A percentile compares a stretch with the other conserved stretches of the same genome.
These are phyloP conservation scores for Myodes glareolus DNA, from an alignment of 2,113 vertebrate species.

Conservation along the genomic window DNA sequence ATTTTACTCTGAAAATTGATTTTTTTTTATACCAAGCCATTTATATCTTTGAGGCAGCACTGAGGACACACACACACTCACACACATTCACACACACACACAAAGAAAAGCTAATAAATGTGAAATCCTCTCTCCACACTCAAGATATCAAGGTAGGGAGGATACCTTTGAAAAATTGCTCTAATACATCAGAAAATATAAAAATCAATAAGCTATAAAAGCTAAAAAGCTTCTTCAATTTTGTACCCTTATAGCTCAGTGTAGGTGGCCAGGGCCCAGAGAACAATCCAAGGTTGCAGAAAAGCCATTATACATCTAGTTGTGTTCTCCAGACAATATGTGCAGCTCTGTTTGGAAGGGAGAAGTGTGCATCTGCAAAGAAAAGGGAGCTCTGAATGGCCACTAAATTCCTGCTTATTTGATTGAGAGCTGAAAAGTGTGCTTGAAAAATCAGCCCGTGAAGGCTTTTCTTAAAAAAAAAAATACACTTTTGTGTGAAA, in stretches of 20 bases:
- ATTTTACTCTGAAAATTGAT: constrained; percentile 83
- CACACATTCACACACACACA: not conserved
- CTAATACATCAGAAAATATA: constrained; percentile 88
- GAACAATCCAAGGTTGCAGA: constrained; percentile 84
- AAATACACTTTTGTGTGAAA: constrained; percentile 51
- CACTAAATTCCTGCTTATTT: constrained; percentile 74
- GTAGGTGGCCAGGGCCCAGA: constrained; percentile 80
- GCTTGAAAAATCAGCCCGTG: constrained; percentile 72
- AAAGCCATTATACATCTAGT: constrained; percentile 80
- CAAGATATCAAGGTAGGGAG: constrained; percentile 86
- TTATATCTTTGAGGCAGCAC: constrained; percentile 82
- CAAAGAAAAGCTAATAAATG: constrained; percentile 83
- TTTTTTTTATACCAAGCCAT: constrained; percentile 79
- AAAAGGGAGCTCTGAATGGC: constrained; percentile 51
- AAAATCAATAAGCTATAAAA: constrained; percentile 91
- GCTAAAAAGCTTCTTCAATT: constrained; percentile 87
- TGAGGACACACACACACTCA: constrained; percentile 26
- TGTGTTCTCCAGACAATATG: constrained; percentile 74
- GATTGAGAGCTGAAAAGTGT: constrained; percentile 72
- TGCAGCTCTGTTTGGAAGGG: constrained; percentile 48
- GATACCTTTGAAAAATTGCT: constrained; percentile 88
- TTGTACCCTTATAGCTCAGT: constrained; percentile 83
- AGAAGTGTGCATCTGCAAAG: constrained; percentile 72
- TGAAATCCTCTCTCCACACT: constrained; percentile 86
- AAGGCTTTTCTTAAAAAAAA: not conserved